These are phyloP conservation scores for Ormyrus nitidulus DNA, from an alignment of 2,888 invertebrate genomes.

Conservation along the genomic window DNA sequence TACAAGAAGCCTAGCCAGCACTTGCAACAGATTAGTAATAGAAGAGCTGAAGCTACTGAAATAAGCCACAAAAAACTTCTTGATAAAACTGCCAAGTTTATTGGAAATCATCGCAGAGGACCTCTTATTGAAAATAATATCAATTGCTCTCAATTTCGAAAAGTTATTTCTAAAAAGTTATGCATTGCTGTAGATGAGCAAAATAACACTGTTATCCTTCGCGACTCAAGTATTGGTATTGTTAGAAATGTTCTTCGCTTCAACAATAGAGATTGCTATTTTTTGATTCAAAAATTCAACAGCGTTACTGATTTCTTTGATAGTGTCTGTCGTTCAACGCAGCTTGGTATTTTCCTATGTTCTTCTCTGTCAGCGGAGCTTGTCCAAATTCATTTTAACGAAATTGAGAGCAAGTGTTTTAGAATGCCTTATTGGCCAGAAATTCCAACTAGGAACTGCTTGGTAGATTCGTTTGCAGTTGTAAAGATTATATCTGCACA, in stretches of 20 bases:
- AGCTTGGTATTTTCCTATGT: slow-evolving; percentile 7
- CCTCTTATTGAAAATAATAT: background rate
- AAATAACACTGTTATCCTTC: slow-evolving; percentile 31
- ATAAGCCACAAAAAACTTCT: background rate
- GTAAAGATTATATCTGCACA: background rate
- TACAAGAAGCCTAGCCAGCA: slow-evolving; percentile 46
- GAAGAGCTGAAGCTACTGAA: slow-evolving; percentile 26
- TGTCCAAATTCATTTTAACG: background rate
- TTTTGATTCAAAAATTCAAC: background rate
- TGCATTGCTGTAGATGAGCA: background rate
- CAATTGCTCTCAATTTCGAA: slow-evolving; percentile 22
- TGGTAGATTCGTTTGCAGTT: background rate
- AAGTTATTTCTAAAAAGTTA: background rate
- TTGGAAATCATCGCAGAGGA: slow-evolving; percentile 2
- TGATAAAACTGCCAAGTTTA: slow-evolving; percentile 10
- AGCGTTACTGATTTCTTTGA: slow-evolving; percentile 9
- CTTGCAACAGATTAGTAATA: slow-evolving; percentile 47
- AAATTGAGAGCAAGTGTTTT: slow-evolving; percentile 23
- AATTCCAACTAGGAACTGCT: background rate
- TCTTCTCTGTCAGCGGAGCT: background rate
- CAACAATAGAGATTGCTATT: slow-evolving; percentile 7
- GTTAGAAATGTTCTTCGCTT: slow-evolving; percentile 32
- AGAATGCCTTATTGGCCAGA: slow-evolving; percentile 31
- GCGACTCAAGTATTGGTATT: slow-evolving; percentile 12
- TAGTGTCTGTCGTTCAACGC: slow-evolving; percentile 12